A percentile compares a stretch with the other conserved stretches of the same genome.
Conservation (phyloP, 2,888 invertebrate species). For the Thera britannica region DNA sequence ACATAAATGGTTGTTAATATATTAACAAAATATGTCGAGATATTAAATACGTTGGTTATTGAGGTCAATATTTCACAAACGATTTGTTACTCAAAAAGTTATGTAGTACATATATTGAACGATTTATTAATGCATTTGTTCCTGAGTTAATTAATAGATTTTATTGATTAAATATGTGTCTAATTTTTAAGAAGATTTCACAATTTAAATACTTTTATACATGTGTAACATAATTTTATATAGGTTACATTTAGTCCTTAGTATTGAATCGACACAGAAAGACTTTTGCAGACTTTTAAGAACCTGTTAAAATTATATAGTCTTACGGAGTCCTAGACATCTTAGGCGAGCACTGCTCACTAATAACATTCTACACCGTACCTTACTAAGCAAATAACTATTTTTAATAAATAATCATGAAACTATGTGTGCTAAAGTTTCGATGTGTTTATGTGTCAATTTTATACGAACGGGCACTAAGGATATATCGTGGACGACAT, state of each 20-base stretch:
- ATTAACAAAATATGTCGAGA: constrained; percentile 78
- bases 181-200: constrained; percentile 55
- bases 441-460: constrained; percentile 7
- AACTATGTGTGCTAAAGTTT: neutral
- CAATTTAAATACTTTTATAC: constrained; percentile 61
- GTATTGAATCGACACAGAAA: constrained; percentile 17
- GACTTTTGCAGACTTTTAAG: neutral
- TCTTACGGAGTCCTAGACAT: too few relatives aligned
- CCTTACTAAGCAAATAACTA: neutral
- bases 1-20: constrained; percentile 77
- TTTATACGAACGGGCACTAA: constrained; percentile 46
- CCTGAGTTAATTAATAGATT: constrained; percentile 83
- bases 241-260: constrained; percentile 55
- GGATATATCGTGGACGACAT: constrained; percentile 63
- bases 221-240: constrained; percentile 75
- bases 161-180: constrained; percentile 68
- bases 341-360: too few relatives aligned
- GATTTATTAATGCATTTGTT: constrained; percentile 84
- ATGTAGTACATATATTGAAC: constrained; percentile 70
- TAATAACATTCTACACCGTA: too few relatives aligned
- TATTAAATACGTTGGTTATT: constrained; percentile 66
- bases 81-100: constrained; percentile 64
- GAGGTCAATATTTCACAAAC: constrained; percentile 72
- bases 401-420: neutral
- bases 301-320: neutral